Evolutionary conservation across 2,797 vertebrate genomes (phyloP), one percentile per base, ranked within the genome.

Genomic region (Hirundo rustica): DNA sequence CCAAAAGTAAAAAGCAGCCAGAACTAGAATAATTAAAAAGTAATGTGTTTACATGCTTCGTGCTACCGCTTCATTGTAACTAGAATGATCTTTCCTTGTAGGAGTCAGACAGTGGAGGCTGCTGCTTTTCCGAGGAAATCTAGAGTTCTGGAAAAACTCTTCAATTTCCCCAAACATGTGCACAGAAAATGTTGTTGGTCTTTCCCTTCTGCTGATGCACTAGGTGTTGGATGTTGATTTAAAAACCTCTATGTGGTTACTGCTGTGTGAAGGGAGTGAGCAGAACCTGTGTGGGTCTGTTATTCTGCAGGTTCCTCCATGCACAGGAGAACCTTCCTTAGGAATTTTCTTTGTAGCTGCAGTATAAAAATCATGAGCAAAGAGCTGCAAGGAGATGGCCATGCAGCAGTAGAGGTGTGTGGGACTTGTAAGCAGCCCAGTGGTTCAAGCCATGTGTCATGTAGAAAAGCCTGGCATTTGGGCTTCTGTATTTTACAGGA

Each of bases 381-480:
- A 67, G 17, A 42, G 20, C 22, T 51, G 25, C 27, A 64, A 38
- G 26, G 72, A 53, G 50, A 23, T 48, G 23, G 58, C 22, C 10
- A 3, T 4, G 5, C 26, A 70, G 42, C 38, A 4, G 2, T 54
- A 6, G 7, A 20, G 4, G 13, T 17, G 16, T 22, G 5, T 11
- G 12, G 54, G 48, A 58, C 25, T 30, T 54, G 5, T n/a, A 21
- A 42, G 10, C 4, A 38, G n/a, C 32, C 23, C 27, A 36, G 20
- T 10, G 29, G 12, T 58, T 15, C 13, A 30, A 53, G 17, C 7
- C 32, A 7, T 3, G 17, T 50, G 29, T 40, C 65, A 25, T 9
- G 3, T 6, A 32, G 44, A 38, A 8, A 45, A 11, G 48, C 6
- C 38, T 42, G 47, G 23, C 1, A 3, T 57, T 73, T 10, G 40